phyloP scores from a whole-genome alignment of 2,113 vertebrate genomes.

The Pholis gunnellus region DNA sequence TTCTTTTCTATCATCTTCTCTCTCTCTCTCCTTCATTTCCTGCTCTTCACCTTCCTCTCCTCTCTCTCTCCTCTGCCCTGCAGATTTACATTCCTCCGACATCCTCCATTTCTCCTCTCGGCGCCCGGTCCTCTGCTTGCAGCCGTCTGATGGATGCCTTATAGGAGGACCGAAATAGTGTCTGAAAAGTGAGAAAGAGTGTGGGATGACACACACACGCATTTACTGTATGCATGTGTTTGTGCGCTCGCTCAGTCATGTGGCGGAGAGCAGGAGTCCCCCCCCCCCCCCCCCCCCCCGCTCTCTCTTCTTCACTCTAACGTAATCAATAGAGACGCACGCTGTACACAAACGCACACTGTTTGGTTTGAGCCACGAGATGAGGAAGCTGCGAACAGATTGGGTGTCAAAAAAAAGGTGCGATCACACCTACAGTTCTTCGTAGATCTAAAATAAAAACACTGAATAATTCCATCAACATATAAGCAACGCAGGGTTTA shows the following conservation, averaged over 20 bases:
- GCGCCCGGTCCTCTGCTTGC: constrained; percentile 33
- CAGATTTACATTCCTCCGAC: constrained; percentile 43
- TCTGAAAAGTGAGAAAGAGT: constrained; percentile 1
- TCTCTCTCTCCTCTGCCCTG: neutral
- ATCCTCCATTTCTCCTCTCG: constrained; percentile 39
- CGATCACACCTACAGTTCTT: constrained; percentile 7
- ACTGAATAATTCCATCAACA: neutral
- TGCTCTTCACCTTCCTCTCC: constrained; percentile 8
- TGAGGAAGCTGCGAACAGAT: constrained; percentile 14
- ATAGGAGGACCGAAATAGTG: neutral
- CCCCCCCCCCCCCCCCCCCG: constrained; percentile 25
- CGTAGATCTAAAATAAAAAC: constrained; percentile 4
- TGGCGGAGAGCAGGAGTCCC: constrained; percentile 38
- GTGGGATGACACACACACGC: constrained; percentile 20
- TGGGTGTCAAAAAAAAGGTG: constrained; percentile 19
- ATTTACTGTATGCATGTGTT: neutral
- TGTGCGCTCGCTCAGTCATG: constrained; percentile 31
- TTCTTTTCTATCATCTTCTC: constrained; percentile 14
- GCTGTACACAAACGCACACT: constrained; percentile 6
- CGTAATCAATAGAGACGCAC: constrained; percentile 39
- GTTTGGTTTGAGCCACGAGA: neutral
- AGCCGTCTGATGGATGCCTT: constrained; percentile 18
- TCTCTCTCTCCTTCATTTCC: constrained; percentile 21
- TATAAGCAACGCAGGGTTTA: neutral
- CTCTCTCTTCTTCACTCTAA: constrained; percentile 10